These are phyloP conservation scores for Drosophila parabipectinata DNA, from an alignment of 1,140 invertebrate species.

Conservation along the genomic window DNA sequence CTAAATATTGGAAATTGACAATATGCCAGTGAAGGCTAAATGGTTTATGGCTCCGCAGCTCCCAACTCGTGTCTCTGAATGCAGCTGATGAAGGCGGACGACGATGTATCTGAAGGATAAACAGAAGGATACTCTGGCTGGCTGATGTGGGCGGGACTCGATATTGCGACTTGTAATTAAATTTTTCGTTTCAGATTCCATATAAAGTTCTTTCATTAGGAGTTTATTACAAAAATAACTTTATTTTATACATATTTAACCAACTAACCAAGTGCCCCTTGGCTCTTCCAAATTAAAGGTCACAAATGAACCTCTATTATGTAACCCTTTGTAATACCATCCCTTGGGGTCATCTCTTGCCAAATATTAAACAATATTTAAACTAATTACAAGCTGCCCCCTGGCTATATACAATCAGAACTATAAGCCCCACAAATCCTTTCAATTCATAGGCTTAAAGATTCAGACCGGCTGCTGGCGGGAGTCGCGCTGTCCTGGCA, in stretches of 20 bases:
- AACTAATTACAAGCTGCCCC: slow-evolving; percentile 23
- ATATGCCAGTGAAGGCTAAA: slow-evolving; percentile 46
- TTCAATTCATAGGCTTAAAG: slow-evolving; percentile 44
- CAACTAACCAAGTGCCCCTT: neutral
- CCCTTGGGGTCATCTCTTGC: slow-evolving; percentile 10
- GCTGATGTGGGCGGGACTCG: slow-evolving; percentile 18
- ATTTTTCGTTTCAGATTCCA: slow-evolving; percentile 22
- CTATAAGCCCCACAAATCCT: slow-evolving; percentile 4
- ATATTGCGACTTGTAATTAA: slow-evolving; percentile 26
- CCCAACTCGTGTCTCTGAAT: neutral
- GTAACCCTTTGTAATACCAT: neutral
- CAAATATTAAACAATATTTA: slow-evolving; percentile 30
- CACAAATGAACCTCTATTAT: neutral
- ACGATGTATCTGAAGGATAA: slow-evolving; percentile 1
- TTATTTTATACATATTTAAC: neutral
- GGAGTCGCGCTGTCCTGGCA: slow-evolving; percentile 55
- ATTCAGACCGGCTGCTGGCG: slow-evolving; percentile 20
- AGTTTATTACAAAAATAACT: neutral
- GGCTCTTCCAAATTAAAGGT: neutral
- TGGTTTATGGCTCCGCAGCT: slow-evolving; percentile 35
- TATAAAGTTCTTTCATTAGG: neutral
- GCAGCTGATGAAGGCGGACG: neutral
- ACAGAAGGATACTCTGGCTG: slow-evolving; percentile 18
- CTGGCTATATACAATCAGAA: slow-evolving; percentile 33
- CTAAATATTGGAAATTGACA: slow-evolving; percentile 80